Evolutionary conservation across 2,797 vertebrate genomes (phyloP), one percentile per base, ranked within the genome.

Genomic region (Artibeus jamaicensis): DNA sequence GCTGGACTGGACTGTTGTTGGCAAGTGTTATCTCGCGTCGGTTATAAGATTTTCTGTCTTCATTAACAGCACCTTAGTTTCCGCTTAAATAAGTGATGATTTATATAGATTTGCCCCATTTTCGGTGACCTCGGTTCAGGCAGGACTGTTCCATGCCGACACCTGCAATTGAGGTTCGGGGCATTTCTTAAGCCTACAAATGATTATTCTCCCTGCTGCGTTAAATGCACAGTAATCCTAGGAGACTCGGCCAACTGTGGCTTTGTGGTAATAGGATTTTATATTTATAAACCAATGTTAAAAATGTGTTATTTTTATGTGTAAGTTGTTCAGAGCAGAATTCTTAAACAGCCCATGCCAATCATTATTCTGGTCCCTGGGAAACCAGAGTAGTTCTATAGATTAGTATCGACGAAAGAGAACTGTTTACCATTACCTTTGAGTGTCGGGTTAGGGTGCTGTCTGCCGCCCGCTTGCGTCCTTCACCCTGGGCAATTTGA

Each of bases 211-310:
- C 93, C 95, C n/a, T 57, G 68, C 92, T 93, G 95, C 79, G 96
- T 94, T 96, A 97, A 97, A 96, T 96, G 86, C 86, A 77, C 74
- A 42, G 70, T 97, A 96, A 97, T 96, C 93, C 91, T 82, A 77
- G 48, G 86, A 86, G 70, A 91, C 57, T 50, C 48, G 93, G 79
- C 96, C 62, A 84, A 93, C 97, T 96, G 96, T 85, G 91, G 91
- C 89, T 96, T 94, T 95, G 96, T 87, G 94, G 96, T 96, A 97
- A 97, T 97, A 83, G 83, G 95, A 97, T 96, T 96, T 94, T 96
- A 73, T 96, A 96, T 96, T 97, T 96, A 95, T 97, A 96, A 96
- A 91, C 86, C 89, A 89, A 95, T 89, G 71, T 87, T 96, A 97
- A 95, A 91, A 94, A 39, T 86, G 53, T 91, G 89, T 94, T 93